phyloP scores from a whole-genome alignment of 1,140 invertebrate genomes.

The Batillaria attramentaria region DNA sequence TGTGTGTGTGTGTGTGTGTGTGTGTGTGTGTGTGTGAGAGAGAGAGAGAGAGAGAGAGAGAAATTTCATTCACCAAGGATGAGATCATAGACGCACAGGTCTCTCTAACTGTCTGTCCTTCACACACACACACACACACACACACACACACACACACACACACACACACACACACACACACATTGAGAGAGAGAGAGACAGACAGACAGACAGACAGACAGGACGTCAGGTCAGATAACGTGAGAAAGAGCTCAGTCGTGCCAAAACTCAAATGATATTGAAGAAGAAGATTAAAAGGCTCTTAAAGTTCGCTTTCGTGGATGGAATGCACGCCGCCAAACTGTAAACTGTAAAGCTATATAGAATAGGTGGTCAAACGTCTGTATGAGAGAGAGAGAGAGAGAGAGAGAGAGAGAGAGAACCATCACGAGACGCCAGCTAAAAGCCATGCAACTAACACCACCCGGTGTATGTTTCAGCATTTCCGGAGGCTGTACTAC shows the following conservation, averaged over 20 bases:
- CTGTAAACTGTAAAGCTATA: no score
- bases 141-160: not conserved
- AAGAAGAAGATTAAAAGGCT: no score
- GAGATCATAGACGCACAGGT: no score
- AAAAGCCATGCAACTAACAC: not conserved
- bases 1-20: slow-evolving; percentile 8
- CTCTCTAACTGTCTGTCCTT: not conserved
- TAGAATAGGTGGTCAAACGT: no score
- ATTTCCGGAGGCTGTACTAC: slow-evolving; percentile 23
- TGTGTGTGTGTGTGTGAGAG: not conserved
- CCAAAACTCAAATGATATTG: no score
- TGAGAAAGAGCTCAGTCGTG: no score
- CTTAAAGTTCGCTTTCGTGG: no score
- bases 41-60: not conserved
- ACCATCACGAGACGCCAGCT: not conserved
- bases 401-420: not conserved
- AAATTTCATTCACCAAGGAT: slow-evolving; percentile 1
- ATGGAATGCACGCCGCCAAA: no score
- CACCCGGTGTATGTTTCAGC: slow-evolving; percentile 21
- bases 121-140: not conserved
- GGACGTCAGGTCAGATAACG: no score
- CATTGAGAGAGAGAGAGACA: slow-evolving; percentile 9
- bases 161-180: not conserved
- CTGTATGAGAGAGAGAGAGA: slow-evolving; percentile 17
- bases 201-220: not conserved